These are phyloP conservation scores for Micrasema minimum DNA, from an alignment of 1,140 invertebrate species.

Conservation along the genomic window DNA sequence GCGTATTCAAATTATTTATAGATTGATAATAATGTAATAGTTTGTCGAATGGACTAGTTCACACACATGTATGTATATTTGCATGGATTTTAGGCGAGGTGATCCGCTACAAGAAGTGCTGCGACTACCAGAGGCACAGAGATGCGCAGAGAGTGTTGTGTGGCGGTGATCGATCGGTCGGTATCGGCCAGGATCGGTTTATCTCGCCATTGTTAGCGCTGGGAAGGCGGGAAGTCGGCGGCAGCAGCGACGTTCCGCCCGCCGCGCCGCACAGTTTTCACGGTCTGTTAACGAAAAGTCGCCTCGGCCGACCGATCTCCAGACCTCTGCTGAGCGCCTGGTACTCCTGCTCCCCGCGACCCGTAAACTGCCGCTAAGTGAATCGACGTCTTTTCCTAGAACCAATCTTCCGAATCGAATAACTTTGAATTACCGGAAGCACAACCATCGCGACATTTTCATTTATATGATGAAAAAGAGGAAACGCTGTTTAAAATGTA, in stretches of 20 bases:
- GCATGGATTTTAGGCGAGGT: no score
- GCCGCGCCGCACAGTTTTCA: slow-evolving; percentile 23
- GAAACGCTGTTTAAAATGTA: no score
- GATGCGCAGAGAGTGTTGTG: no score
- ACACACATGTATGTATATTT: no score
- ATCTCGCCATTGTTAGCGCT: slow-evolving; percentile 29
- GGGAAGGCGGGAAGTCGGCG: background rate
- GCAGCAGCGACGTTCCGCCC: slow-evolving; percentile 16
- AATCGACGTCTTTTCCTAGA: background rate
- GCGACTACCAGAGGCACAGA: no score
- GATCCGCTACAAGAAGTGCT: slow-evolving; percentile 8
- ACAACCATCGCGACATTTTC: no score
- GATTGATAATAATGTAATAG: no score
- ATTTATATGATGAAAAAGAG: no score
- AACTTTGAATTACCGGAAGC: no score
- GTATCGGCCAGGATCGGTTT: slow-evolving; percentile 25
- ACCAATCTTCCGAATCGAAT: background rate
- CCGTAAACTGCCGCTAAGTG: background rate
- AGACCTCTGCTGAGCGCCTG: slow-evolving; percentile 1
- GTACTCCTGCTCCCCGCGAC: no score
- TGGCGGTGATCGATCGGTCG: slow-evolving; percentile 17
- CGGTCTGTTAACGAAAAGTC: slow-evolving; percentile 39
- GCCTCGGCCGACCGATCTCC: slow-evolving; percentile 14
- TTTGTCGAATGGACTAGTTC: no score
- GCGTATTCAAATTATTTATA: no score